Percentiles rank a stretch among this genome's conserved stretches.
phyloP scores from a whole-genome alignment of 2,113 vertebrate genomes.

The Heterotis niloticus region DNA sequence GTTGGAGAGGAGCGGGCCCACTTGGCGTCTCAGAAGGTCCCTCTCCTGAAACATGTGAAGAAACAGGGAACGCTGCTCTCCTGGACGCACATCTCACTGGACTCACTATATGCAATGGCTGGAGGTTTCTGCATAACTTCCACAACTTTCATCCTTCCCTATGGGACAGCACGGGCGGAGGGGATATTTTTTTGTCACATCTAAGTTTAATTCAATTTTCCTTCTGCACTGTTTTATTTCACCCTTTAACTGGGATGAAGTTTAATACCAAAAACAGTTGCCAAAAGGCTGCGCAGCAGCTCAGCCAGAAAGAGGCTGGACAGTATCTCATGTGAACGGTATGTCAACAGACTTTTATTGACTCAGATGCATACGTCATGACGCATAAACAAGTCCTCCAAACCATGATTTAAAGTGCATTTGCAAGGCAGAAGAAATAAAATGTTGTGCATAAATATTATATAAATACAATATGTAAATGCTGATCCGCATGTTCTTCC shows the following conservation, averaged over 20 bases:
- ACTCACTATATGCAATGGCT: constrained; percentile 53
- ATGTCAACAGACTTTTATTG: too few species aligned
- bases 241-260: background rate
- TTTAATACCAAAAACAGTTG: background rate
- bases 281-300: too few species aligned
- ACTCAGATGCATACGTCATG: too few species aligned
- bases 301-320: too few species aligned
- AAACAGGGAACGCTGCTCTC: constrained; percentile 49
- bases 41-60: constrained; percentile 59
- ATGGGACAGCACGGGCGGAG: constrained; percentile 11
- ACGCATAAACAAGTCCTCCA: too few species aligned
- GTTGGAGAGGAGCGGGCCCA: constrained; percentile 55
- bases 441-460: too few species aligned
- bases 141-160: constrained; percentile 53
- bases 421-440: too few species aligned
- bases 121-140: constrained; percentile 48
- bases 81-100: constrained; percentile 47
- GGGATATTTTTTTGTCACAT: constrained; percentile 41
- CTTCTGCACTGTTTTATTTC: background rate
- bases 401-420: too few species aligned
- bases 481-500: too few species aligned
- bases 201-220: constrained; percentile 43
- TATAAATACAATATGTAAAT: too few species aligned
- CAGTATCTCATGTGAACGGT: too few species aligned
- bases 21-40: constrained; percentile 50